A percentile compares a stretch with the other conserved stretches of the same genome.
These are phyloP conservation scores for Lingula anatina DNA, from an alignment of 2,888 invertebrate genomes.

Conservation along the genomic window DNA sequence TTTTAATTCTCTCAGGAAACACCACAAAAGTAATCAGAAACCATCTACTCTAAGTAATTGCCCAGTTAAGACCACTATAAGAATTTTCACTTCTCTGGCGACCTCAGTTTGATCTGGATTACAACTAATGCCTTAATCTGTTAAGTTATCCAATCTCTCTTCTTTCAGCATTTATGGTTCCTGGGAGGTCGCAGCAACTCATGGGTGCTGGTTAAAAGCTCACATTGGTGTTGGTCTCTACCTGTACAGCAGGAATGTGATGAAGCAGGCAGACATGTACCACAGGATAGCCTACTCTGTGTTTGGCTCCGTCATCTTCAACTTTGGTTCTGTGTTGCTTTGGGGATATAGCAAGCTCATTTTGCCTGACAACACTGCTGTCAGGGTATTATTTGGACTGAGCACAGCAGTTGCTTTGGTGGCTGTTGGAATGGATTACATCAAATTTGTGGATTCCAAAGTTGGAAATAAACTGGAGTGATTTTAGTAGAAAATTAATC, in stretches of 20 bases:
- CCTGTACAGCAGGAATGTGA: slow-evolving; percentile 63
- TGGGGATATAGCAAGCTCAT: background rate
- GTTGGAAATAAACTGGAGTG: too few species aligned
- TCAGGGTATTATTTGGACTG: background rate
- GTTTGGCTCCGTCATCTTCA: background rate
- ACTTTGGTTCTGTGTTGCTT: background rate
- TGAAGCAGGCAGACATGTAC: background rate
- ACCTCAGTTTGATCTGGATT: too few species aligned
- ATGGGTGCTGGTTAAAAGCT: slow-evolving; percentile 71
- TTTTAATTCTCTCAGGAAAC: too few species aligned
- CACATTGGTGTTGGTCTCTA: slow-evolving; percentile 76
- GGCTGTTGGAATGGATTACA: background rate
- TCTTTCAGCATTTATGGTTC: slow-evolving; percentile 38
- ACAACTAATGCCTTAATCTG: too few species aligned
- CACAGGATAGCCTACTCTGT: background rate
- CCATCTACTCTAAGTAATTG: too few species aligned
- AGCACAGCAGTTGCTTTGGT: background rate
- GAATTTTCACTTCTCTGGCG: too few species aligned
- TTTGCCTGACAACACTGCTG: background rate
- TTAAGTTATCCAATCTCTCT: too few species aligned
- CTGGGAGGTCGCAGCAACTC: slow-evolving; percentile 52
- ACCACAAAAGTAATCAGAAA: too few species aligned
- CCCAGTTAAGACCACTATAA: too few species aligned
- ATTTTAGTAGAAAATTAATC: too few species aligned
- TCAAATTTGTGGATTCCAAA: background rate